phyloP scores from a whole-genome alignment of 2,888 invertebrate species.

The Stenoptilia bipunctidactyla region DNA sequence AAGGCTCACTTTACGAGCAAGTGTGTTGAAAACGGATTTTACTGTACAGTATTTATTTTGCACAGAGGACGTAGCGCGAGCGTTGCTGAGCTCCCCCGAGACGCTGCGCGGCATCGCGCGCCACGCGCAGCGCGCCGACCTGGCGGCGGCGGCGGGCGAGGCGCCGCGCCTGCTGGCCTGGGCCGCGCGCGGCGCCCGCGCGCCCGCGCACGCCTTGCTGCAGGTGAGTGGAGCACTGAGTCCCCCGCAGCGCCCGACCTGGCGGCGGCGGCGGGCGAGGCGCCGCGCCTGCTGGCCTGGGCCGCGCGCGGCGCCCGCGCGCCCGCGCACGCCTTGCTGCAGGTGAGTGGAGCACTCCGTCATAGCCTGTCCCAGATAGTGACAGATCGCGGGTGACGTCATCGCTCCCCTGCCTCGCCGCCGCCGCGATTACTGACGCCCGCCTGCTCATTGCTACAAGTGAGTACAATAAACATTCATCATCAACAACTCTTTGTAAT shows the following conservation, averaged over 20 bases:
- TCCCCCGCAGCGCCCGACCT: conserved; percentile 12
- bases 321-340: not conserved
- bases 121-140: conserved; percentile 82
- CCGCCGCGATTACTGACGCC: not conserved
- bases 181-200: conserved; percentile 24
- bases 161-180: conserved; percentile 84
- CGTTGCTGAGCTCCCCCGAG: conserved; percentile 32
- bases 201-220: conserved; percentile 11
- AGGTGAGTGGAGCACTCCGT: not conserved
- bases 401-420: not conserved
- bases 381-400: not conserved
- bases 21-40: no score
- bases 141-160: conserved; percentile 88
- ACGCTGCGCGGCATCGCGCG: conserved; percentile 68
- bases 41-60: no score
- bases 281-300: not conserved
- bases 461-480: no score
- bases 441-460: no score
- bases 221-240: no score
- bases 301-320: conserved; percentile 1
- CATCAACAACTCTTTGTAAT: no score
- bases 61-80: no score
- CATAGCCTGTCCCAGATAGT: not conserved
- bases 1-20: no score
- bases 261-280: conserved; percentile 8